These are phyloP conservation scores for Pristionchus arcanus DNA, from an alignment of 2,888 invertebrate species.

Conservation along the genomic window DNA sequence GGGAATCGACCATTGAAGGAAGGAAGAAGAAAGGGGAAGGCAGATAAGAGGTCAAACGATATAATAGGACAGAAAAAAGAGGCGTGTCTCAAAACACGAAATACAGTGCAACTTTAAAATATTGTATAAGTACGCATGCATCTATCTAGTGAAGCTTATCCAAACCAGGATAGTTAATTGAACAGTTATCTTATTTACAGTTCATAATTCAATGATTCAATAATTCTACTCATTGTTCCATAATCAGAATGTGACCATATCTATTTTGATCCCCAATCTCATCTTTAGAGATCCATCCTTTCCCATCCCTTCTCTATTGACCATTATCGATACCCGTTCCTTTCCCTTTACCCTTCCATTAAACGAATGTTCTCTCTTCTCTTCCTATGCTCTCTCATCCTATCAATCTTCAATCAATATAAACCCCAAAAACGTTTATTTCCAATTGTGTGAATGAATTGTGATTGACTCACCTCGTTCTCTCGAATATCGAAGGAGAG, in stretches of 20 bases:
- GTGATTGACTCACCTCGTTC: constrained; percentile 42
- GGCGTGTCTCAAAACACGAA: background rate
- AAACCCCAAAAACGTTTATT: background rate
- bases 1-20: constrained; percentile 26
- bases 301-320: background rate
- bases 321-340: constrained; percentile 36
- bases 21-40: background rate
- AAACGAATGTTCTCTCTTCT: background rate
- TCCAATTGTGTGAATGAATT: background rate
- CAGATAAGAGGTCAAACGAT: background rate
- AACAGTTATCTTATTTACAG: no score
- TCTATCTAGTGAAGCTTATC: no score
- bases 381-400: background rate
- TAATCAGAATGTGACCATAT: constrained; percentile 11
- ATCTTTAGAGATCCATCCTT: constrained; percentile 7
- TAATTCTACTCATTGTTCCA: background rate
- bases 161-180: no score
- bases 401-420: background rate
- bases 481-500: constrained; percentile 43
- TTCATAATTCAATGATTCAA: background rate
- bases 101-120: background rate
- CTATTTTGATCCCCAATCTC: background rate
- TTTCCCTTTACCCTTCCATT: background rate
- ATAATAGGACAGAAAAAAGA: background rate
- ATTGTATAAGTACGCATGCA: background rate